Base-by-base conservation (phyloP, 2,888 invertebrate genomes). In the Drosophila hamatofila region DNA sequence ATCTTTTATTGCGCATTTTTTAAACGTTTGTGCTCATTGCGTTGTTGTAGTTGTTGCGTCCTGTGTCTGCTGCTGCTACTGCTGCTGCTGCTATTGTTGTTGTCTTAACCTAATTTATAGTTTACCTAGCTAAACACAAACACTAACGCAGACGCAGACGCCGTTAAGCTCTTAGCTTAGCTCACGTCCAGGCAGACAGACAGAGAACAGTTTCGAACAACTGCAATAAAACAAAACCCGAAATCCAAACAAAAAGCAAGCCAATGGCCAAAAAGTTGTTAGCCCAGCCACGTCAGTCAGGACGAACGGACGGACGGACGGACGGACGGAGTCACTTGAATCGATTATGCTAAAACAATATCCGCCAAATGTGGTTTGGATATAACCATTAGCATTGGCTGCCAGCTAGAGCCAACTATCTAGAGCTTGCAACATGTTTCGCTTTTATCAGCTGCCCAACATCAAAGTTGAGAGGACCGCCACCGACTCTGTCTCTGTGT, bases 261-360 rank as follows among this genome's bases (percentile, higher is more conserved):
- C 54, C 42, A 72, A 25, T 75, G 62, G 69, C 77, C 78, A 58
- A 74, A 78, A 77, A 67, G 72, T 78, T 80, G 81, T 52, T 63
- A 23, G 69, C 55, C 66, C 39, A 33, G 41, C 60, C 78, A 65
- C 61, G 72, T 59, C 70, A 88, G 78, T 83, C 89, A 87, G 78
- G 46, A 4, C 73, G 77, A 27, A 6, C 12, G 14, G 27, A n/a
- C 90, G 78, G 44, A 6, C 73, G 78, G 46, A 3, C 25, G 7
- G 14, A 81, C 89, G 88, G 78, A 80, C 89, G 80, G 48, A 83
- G 49, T 49, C 49, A 80, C 83, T 76, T 75, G 88, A 91, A 91
- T 91, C 91, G 91, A 91, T 91, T 91, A 91, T 88, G 83, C 88
- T 91, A 88, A 90, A 91, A 90, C 89, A 87, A 90, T 87, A 90